phyloP scores from a whole-genome alignment of 30 jellyfish, hydroid and myxozoan species.

The Hydractinia symbiolongicarpus region DNA sequence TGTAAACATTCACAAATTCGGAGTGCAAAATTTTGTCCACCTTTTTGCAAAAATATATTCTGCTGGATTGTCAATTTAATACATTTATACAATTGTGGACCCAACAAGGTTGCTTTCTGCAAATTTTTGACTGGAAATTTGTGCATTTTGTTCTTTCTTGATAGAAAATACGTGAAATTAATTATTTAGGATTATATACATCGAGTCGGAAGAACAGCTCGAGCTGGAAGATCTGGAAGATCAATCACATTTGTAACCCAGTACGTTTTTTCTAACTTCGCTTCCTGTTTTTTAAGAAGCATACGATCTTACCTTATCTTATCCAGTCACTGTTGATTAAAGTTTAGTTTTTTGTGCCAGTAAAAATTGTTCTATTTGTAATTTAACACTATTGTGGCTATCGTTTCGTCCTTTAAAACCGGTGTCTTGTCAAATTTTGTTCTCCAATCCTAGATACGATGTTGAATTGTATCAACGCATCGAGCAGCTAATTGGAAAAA shows the following conservation, averaged over 20 bases:
- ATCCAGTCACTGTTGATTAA: background rate
- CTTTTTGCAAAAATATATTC: too few species aligned
- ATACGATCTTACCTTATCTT: background rate
- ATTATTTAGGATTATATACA: constrained; percentile 81
- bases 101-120: too few species aligned
- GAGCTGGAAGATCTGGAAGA: constrained; percentile 98
- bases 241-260: constrained; percentile 91
- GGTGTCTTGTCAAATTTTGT: too few species aligned
- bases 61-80: too few species aligned
- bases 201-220: constrained; percentile 98
- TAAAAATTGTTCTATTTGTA: background rate
- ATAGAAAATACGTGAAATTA: background rate
- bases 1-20: too few species aligned
- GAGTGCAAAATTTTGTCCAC: too few species aligned
- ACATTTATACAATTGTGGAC: too few species aligned
- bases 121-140: too few species aligned
- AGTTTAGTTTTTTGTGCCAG: background rate
- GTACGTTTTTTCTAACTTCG: constrained; percentile 29
- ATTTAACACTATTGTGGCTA: too few species aligned
- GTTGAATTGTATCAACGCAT: constrained; percentile 95
- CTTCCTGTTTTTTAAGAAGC: constrained; percentile 30
- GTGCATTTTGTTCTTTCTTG: too few species aligned
- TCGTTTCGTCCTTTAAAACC: too few species aligned
- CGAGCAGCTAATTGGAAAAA: constrained; percentile 84
- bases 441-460: constrained; percentile 52